A percentile compares a stretch with the other conserved stretches of the same genome.
These are phyloP conservation scores for Nylanderia fulva DNA, from an alignment of 1,140 invertebrate species.

Conservation along the genomic window DNA sequence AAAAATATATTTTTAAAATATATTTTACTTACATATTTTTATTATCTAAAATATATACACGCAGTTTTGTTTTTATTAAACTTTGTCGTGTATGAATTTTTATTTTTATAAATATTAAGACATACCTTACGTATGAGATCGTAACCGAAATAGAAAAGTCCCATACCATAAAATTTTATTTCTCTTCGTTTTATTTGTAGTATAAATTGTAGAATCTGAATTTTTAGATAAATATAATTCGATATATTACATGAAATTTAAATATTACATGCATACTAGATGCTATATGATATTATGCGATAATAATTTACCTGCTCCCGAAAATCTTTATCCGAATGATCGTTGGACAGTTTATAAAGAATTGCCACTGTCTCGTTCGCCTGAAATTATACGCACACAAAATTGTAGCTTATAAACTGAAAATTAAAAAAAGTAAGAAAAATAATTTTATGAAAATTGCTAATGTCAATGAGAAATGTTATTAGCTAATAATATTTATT, in stretches of 20 bases:
- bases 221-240: background rate
- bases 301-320: slow-evolving; percentile 11
- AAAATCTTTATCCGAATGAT: background rate
- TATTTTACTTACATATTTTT: no score
- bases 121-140: background rate
- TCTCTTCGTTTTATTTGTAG: slow-evolving; percentile 2
- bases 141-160: slow-evolving; percentile 4
- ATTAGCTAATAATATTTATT: background rate
- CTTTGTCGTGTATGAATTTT: no score
- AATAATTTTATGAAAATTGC: background rate
- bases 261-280: background rate
- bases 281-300: background rate
- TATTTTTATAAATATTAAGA: no score
- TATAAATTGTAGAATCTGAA: slow-evolving; percentile 33
- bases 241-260: background rate
- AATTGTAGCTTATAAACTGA: no score
- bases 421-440: background rate
- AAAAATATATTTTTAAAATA: no score
- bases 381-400: slow-evolving; percentile 35
- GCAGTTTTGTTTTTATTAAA: no score
- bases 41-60: no score
- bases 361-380: background rate
- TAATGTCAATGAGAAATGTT: background rate
- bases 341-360: slow-evolving; percentile 25
- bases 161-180: slow-evolving; percentile 19